Evolutionary conservation across 2,888 invertebrate species (phyloP).

Genomic region (Habrosyne pyritoides): DNA sequence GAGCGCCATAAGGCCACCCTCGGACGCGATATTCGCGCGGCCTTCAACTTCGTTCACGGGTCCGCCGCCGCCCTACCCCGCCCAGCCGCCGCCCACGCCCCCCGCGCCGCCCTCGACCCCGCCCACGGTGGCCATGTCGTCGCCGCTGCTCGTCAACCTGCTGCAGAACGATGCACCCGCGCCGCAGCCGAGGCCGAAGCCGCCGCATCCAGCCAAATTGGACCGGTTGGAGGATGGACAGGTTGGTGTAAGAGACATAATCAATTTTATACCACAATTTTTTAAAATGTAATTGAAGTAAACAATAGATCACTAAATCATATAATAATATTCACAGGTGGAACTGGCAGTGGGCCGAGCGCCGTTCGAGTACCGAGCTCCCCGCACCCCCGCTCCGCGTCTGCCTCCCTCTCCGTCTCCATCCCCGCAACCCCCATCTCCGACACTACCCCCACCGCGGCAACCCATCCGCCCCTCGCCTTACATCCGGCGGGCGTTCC

Average conservation of each 20-base stretch:
- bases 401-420: conserved; percentile 33
- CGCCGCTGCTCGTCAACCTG: conserved; percentile 95
- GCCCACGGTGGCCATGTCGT: conserved; percentile 89
- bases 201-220: conserved; percentile 67
- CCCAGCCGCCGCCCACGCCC: conserved; percentile 60
- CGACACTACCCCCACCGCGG: conserved; percentile 22
- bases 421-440: conserved; percentile 26
- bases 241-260: conserved; percentile 38
- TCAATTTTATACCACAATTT: no score
- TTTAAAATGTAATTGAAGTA: no score
- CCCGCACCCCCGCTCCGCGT: conserved; percentile 37
- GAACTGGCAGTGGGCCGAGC: conserved; percentile 71
- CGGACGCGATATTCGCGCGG: conserved; percentile 55
- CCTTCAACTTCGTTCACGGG: conserved; percentile 67
- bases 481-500: conserved; percentile 36
- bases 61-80: conserved; percentile 66
- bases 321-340: conserved; percentile 52
- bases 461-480: conserved; percentile 32
- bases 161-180: conserved; percentile 91
- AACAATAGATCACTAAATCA: no score
- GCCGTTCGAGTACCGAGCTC: conserved; percentile 67
- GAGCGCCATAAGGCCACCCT: conserved; percentile 28
- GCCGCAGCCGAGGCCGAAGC: conserved; percentile 61
- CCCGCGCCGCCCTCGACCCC: conserved; percentile 39
- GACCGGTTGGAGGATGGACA: conserved; percentile 72